A percentile compares a stretch with the other conserved stretches of the same genome.
These are phyloP conservation scores for Dromiciops gliroides DNA, from an alignment of 2,113 vertebrate species.

Conservation along the genomic window DNA sequence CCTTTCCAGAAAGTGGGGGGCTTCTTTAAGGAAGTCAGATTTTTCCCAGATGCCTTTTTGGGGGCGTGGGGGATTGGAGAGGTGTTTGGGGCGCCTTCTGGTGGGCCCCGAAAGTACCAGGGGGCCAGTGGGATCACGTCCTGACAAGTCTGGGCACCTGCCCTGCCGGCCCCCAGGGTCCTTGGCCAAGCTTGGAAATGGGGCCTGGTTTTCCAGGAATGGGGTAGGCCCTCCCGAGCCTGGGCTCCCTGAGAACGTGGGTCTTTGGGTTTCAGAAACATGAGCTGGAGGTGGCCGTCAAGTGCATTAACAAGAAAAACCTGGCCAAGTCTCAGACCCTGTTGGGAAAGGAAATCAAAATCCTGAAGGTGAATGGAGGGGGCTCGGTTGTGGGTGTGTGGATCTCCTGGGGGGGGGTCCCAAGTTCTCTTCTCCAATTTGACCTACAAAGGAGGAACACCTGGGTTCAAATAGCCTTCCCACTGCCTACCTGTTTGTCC, in stretches of 20 bases:
- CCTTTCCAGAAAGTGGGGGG: not conserved
- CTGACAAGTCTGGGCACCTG: constrained; percentile 61
- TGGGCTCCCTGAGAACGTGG: not conserved
- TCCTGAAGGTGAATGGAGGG: constrained; percentile 91
- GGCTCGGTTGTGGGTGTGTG: not conserved
- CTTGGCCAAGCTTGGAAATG: not conserved
- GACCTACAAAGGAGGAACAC: not conserved
- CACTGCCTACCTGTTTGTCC: not conserved
- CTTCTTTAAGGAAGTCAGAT: not conserved
- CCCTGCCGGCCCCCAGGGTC: not conserved
- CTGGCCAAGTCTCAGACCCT: constrained; percentile 95
- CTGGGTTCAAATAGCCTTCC: not conserved
- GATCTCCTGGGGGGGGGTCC: not conserved
- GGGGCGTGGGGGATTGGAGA: not conserved
- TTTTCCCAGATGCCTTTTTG: not conserved
- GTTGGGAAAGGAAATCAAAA: constrained; percentile 97
- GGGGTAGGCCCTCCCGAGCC: not conserved
- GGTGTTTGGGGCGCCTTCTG: too few species aligned
- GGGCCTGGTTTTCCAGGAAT: not conserved
- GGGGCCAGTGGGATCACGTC: constrained; percentile 66
- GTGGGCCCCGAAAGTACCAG: not conserved
- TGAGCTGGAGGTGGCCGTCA: constrained; percentile 95
- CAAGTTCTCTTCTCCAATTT: not conserved
- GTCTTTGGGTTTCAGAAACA: constrained; percentile 88
- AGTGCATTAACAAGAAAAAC: constrained; percentile 98